A percentile compares a stretch with the other conserved stretches of the same genome.
Conservation (phyloP, 2,797 vertebrate species). For the Scolopax bukidnonensis region DNA sequence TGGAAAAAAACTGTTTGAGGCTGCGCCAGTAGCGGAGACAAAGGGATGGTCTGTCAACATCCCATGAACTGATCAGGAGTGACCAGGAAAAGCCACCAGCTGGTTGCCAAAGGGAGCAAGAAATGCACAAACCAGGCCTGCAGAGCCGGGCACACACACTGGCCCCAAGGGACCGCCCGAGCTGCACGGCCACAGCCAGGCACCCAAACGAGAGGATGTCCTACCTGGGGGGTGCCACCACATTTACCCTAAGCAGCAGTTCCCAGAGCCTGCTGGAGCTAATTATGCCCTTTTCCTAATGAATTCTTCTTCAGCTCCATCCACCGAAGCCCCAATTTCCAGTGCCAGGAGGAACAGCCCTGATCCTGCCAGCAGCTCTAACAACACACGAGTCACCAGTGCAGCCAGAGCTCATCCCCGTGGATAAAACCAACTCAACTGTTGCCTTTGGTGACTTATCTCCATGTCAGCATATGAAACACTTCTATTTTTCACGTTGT, state of each 20-base stretch:
- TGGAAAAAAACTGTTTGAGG: not conserved
- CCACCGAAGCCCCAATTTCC: accelerated
- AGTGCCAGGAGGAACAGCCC: not conserved
- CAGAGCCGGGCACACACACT: accelerated
- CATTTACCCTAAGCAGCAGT: not conserved
- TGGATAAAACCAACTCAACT: not conserved
- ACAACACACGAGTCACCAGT: accelerated
- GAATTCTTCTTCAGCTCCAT: not conserved
- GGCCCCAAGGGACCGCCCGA: accelerated
- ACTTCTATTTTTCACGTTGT: not conserved
- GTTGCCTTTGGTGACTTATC: not conserved
- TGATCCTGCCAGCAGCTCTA: not conserved
- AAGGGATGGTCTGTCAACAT: accelerated
- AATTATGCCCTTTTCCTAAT: not conserved
- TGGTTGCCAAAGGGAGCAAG: not conserved
- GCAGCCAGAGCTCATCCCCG: not conserved
- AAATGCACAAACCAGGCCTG: not conserved
- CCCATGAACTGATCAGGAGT: not conserved
- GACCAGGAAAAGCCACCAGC: not conserved
- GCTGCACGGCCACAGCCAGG: accelerated
- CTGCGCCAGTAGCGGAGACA: not conserved
- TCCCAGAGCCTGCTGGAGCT: accelerated
- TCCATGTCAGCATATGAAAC: not conserved
- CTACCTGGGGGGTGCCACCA: accelerated
- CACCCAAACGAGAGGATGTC: accelerated